A percentile compares a stretch with the other conserved stretches of the same genome.
Conservation (phyloP, 2,888 invertebrate genomes). For the Melieria crassipennis region DNA sequence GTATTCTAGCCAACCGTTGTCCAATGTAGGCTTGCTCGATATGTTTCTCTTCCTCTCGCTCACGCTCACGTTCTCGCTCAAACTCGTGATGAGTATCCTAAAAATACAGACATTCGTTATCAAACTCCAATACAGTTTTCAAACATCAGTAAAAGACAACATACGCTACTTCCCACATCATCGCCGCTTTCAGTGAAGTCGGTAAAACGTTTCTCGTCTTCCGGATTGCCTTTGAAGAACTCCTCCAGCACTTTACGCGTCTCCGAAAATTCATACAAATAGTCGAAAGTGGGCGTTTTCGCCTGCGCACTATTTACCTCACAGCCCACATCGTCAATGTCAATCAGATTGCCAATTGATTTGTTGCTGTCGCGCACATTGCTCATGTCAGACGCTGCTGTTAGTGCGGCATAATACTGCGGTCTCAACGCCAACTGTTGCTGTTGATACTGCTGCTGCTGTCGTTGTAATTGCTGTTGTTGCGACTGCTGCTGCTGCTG, state of each 20-base stretch:
- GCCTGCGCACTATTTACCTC: conserved; percentile 24
- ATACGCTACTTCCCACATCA: conserved; percentile 61
- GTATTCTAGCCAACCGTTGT: conserved; percentile 64
- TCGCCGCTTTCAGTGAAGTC: conserved; percentile 64
- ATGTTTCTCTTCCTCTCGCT: conserved; percentile 55
- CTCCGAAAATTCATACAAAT: conserved; percentile 91
- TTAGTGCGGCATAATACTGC: conserved; percentile 15
- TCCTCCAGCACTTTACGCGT: conserved; percentile 91
- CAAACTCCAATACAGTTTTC: not conserved
- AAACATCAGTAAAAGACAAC: conserved; percentile 36
- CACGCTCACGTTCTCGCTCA: conserved; percentile 36
- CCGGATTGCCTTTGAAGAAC: conserved; percentile 78
- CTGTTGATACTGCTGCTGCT: conserved; percentile 39
- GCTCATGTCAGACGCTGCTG: conserved; percentile 37
- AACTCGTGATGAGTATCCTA: conserved; percentile 57
- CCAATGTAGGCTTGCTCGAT: conserved; percentile 64
- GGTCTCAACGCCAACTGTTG: conserved; percentile 35
- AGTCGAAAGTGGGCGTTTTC: conserved; percentile 79
- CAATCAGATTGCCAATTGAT: conserved; percentile 57
- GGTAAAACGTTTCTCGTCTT: conserved; percentile 66
- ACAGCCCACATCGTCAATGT: conserved; percentile 50
- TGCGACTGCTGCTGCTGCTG: conserved; percentile 41
- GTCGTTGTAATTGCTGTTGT: conserved; percentile 42
- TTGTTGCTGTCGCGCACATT: conserved; percentile 43
- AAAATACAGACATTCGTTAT: conserved; percentile 17